A percentile compares a stretch with the other conserved stretches of the same genome.
Conservation (phyloP, 2,797 vertebrate species). For the Sardinella longiceps region DNA sequence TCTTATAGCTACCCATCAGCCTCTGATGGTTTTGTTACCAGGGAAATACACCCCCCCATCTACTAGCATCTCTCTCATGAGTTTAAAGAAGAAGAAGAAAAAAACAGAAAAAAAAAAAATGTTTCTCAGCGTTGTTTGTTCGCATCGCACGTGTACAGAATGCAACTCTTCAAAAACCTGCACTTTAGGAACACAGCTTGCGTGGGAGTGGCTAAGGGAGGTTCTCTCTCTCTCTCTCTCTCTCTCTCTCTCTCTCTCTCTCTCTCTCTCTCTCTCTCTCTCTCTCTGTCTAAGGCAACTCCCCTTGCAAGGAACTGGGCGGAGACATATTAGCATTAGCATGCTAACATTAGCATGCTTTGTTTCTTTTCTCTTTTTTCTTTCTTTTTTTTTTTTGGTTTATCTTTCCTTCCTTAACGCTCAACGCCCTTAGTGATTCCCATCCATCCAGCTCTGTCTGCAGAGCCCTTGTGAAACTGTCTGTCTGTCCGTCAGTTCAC, state of each 20-base stretch:
- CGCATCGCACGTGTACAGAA: slow-evolving; percentile 57
- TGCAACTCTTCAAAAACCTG: slow-evolving; percentile 62
- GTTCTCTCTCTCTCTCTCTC: background rate
- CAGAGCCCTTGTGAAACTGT: background rate
- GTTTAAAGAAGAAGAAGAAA: background rate
- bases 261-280: too few relatives aligned
- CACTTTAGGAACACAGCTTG: slow-evolving; percentile 70
- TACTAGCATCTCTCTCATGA: slow-evolving; percentile 35
- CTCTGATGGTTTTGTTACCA: slow-evolving; percentile 63
- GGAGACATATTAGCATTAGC: background rate
- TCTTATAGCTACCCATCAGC: slow-evolving; percentile 67
- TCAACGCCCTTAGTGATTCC: background rate
- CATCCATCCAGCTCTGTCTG: background rate
- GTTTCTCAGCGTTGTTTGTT: slow-evolving; percentile 61
- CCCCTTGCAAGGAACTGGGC: background rate
- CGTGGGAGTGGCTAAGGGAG: slow-evolving; percentile 47
- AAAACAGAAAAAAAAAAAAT: slow-evolving; percentile 31
- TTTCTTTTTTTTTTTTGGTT: background rate
- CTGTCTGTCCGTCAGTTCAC: background rate
- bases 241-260: too few relatives aligned
- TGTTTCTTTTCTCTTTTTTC: background rate
- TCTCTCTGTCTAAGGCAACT: background rate
- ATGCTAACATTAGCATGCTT: slow-evolving; percentile 4
- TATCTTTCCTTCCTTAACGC: background rate
- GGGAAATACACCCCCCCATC: slow-evolving; percentile 49